Evolutionary conservation across 2,113 vertebrate genomes (phyloP).

Genomic region (Tragelaphus scriptus): DNA sequence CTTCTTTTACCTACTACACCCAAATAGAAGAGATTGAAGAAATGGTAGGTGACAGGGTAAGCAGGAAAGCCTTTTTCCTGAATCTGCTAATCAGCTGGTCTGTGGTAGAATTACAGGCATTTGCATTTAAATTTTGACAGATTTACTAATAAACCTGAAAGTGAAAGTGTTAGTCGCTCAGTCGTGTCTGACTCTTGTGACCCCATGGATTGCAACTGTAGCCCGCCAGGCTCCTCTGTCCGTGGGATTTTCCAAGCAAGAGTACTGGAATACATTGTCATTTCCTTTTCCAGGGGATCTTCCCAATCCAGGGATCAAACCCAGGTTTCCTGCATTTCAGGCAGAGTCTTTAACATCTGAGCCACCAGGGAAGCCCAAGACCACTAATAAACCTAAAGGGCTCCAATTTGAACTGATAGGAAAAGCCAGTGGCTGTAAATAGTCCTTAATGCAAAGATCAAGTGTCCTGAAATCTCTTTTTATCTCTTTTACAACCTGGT

Average conservation of each 20-base stretch:
- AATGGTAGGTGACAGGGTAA: background rate
- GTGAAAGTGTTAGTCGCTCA: background rate
- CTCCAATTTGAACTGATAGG: background rate
- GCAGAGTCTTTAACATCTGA: background rate
- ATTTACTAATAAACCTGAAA: background rate
- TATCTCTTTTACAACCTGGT: background rate
- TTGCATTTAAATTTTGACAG: background rate
- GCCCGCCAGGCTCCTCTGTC: background rate
- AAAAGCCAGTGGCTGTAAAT: background rate
- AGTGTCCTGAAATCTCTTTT: constrained; percentile 26
- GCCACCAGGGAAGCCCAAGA: background rate
- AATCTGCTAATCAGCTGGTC: background rate
- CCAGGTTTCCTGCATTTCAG: background rate
- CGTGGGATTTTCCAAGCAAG: background rate
- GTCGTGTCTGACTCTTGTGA: background rate
- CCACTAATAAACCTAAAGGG: background rate
- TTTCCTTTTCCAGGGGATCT: background rate
- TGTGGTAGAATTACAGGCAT: background rate
- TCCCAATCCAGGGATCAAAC: background rate
- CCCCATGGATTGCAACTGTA: background rate
- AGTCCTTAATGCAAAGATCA: background rate
- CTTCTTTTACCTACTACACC: background rate
- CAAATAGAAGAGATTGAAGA: background rate
- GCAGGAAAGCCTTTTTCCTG: background rate
- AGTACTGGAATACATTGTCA: background rate